Conservation (phyloP, 2,888 invertebrate species). For the Amiota mariae region DNA sequence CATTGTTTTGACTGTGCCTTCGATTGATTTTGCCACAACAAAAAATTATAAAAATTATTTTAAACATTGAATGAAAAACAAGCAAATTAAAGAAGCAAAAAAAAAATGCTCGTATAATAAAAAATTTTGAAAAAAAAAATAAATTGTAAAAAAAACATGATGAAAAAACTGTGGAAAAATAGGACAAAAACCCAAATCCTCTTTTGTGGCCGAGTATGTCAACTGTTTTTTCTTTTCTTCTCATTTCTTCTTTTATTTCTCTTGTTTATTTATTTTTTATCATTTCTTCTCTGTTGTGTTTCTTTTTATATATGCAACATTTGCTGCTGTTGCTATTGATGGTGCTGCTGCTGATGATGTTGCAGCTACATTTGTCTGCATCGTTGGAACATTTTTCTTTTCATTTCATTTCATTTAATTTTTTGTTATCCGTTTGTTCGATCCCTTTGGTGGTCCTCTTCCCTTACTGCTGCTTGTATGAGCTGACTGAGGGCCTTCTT, state of each 20-base stretch:
- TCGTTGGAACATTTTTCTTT: neutral
- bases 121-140: neutral
- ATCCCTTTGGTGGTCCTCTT: conserved; percentile 25
- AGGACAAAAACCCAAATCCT: too few relatives aligned
- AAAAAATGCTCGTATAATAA: neutral
- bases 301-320: neutral
- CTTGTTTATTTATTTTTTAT: neutral
- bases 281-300: neutral
- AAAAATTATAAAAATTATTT: neutral
- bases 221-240: conserved; percentile 51
- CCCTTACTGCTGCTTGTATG: too few relatives aligned
- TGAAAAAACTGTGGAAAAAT: too few relatives aligned
- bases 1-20: neutral
- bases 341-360: conserved; percentile 30
- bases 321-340: conserved; percentile 16
- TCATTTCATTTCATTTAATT: conserved; percentile 8
- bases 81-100: neutral
- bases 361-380: neutral
- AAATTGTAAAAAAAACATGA: too few relatives aligned
- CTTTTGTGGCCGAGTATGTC: conserved; percentile 48
- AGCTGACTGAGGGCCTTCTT: too few relatives aligned
- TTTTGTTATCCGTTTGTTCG: conserved; percentile 14
- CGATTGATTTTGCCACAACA: neutral
- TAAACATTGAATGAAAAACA: neutral
- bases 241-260: conserved; percentile 14